Evolutionary conservation across 2,113 vertebrate species (phyloP), one percentile per base, ranked within the genome.

Genomic region (Sturnus vulgaris): DNA sequence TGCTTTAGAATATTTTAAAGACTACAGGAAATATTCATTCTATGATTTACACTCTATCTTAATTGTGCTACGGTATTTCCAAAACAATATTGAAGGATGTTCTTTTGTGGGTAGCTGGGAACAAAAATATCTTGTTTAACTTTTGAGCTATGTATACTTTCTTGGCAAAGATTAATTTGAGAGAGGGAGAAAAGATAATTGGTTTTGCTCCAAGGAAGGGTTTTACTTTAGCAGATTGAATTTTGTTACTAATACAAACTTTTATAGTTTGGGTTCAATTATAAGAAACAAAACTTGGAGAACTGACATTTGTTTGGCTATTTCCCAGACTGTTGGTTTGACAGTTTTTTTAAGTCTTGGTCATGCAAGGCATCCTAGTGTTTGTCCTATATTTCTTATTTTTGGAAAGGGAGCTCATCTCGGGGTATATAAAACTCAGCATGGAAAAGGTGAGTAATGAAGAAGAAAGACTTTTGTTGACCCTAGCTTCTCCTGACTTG

Each of bases 41-140:
- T 85, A 63, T 95, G 97, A 97, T 96, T 96, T 97, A 96, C 39
- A 35, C 71, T 92, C 39, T 60, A 60, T 96, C 88, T 96, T 95
- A 97, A 96, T 87, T 91, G 75, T 88, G 46, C 28, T 86, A 33
- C 76, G 79, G 81, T 72, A 69, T 97, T 98, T 98, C 94, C 97
- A 97, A 97, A 97, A 95, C 82, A 97, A 85, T 91, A 90, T 44
- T 77, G 46, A 96, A 93, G 68, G 88, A 95, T 95, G 82, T 95
- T 96, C 92, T 97, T 97, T 95, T 88, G 82, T 82, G 96, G 80
- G 84, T 90, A 96, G 76, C 68, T 93, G 85, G 64, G 79, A 96
- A 94, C 88, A 95, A 97, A 97, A 98, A 92, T 94, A 96, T 75
- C 72, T 87, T 80, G 79, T 96, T 95, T 96, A 97, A 96, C 50